Base-by-base conservation (phyloP, 2,797 vertebrate species). In the Tenualosa thibaudeaui region DNA sequence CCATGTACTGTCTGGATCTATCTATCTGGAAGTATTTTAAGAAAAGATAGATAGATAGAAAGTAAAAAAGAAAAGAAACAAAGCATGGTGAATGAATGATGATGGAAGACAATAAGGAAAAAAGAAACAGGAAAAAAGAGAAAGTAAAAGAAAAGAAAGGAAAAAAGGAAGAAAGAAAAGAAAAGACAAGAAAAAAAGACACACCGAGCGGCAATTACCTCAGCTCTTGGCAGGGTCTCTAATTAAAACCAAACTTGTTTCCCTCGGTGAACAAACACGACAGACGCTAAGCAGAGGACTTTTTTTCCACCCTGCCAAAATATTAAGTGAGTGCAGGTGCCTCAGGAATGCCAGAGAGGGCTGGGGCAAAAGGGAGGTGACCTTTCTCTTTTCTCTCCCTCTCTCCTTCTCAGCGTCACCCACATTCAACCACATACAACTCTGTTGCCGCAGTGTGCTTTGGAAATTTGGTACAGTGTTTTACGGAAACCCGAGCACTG, bases 201-300 rank as follows among this genome's bases (percentile, higher is more conserved):
- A 88, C 89, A 86, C 87, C 85, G 91, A 91, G 91, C 90, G 90
- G 92, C 93, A 94, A 93, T 95, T 94, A 95, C 93, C 93, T 95
- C 94, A 94, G 89, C 89, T 90, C 90, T 95, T 96, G 95, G 95
- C 95, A 92, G 91, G 87, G 89, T 89, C 89, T 93, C 90, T 97
- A 96, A 97, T 97, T 95, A 94, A 96, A 97, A 96, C 95, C 96
- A 97, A 96, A 95, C 93, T 91, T 93, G 90, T 95, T 96, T 95
- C 93, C 93, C 94, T 95, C 92, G 88, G 89, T 92, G 94, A 94
- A 93, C 94, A 95, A 96, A 96, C 94, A 94, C 93, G 94, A 95
- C 95, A 95, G 93, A 91, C 93, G 56, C 91, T 91, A 91, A 93
- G 93, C 92, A 90, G 92, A 93, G 91, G 89, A 90, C 89, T 89